Conservation (phyloP, 2,113 vertebrate species). For the Turnix velox region DNA sequence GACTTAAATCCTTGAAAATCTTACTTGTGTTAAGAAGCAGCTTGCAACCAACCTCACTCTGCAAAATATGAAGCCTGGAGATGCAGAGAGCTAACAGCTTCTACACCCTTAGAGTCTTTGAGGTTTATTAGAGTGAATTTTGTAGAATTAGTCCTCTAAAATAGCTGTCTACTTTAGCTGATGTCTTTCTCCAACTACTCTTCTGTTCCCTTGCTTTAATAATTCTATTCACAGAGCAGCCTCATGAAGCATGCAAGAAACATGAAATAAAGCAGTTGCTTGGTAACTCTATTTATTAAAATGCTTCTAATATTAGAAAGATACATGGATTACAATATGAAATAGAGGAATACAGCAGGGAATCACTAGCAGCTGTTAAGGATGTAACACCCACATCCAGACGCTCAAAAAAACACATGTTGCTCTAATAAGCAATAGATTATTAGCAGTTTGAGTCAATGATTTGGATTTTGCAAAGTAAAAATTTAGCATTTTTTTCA, state of each 20-base stretch:
- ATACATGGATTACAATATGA: conserved; percentile 23
- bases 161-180: background rate
- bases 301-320: conserved; percentile 19
- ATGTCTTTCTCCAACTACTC: background rate
- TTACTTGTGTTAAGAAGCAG: background rate
- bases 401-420: conserved; percentile 11
- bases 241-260: background rate
- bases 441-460: conserved; percentile 26
- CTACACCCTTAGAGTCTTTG: background rate
- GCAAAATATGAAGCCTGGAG: background rate
- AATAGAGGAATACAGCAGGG: conserved; percentile 2
- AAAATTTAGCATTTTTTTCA: background rate
- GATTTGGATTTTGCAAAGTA: background rate
- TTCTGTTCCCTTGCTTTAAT: background rate
- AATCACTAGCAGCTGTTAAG: conserved; percentile 42
- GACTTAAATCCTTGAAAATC: background rate
- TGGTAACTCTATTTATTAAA: conserved; percentile 34
- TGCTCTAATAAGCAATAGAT: conserved; percentile 12
- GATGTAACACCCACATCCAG: conserved; percentile 42
- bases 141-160: background rate
- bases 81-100: background rate
- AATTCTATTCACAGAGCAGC: background rate
- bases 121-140: background rate
- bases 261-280: conserved; percentile 16
- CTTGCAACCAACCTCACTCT: background rate